A percentile compares a stretch with the other conserved stretches of the same genome.
phyloP scores from a whole-genome alignment of 2,888 invertebrate genomes.

The Diaprepes abbreviatus region DNA sequence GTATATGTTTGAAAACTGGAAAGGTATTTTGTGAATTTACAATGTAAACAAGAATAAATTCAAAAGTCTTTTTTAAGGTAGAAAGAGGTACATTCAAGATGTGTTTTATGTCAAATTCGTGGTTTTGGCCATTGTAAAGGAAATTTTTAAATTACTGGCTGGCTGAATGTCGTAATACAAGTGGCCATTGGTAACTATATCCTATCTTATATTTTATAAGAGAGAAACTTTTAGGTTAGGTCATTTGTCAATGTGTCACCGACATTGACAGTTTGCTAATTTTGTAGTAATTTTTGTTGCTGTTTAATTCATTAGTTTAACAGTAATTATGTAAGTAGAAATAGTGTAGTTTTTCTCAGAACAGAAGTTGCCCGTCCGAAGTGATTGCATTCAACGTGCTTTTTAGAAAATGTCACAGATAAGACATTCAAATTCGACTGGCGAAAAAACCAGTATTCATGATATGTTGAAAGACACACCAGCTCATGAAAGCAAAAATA shows the following conservation, averaged over 20 bases:
- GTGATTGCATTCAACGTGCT: slow-evolving; percentile 8
- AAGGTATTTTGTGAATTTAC: too few relatives aligned
- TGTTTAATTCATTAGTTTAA: slow-evolving; percentile 12
- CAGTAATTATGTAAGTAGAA: slow-evolving; percentile 6
- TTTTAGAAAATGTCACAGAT: slow-evolving; percentile 62
- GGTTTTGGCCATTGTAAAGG: too few relatives aligned
- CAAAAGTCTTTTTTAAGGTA: too few relatives aligned
- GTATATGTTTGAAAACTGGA: too few relatives aligned
- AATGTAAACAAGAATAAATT: too few relatives aligned
- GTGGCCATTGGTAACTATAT: too few relatives aligned
- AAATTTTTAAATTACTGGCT: too few relatives aligned
- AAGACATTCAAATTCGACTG: slow-evolving; percentile 62
- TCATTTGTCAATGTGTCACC: background rate
- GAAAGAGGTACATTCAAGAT: too few relatives aligned
- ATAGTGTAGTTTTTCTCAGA: too few relatives aligned
- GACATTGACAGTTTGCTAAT: background rate
- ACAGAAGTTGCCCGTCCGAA: background rate
- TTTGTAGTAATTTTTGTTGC: slow-evolving; percentile 12
- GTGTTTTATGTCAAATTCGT: too few relatives aligned
- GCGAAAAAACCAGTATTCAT: slow-evolving; percentile 80
- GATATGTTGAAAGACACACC: slow-evolving; percentile 90
- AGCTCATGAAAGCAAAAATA: slow-evolving; percentile 81
- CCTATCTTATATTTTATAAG: background rate
- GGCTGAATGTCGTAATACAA: too few relatives aligned
- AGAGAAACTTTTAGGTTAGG: background rate